Evolutionary conservation across 2,113 vertebrate species (phyloP).

Genomic region (Corythaixoides concolor): DNA sequence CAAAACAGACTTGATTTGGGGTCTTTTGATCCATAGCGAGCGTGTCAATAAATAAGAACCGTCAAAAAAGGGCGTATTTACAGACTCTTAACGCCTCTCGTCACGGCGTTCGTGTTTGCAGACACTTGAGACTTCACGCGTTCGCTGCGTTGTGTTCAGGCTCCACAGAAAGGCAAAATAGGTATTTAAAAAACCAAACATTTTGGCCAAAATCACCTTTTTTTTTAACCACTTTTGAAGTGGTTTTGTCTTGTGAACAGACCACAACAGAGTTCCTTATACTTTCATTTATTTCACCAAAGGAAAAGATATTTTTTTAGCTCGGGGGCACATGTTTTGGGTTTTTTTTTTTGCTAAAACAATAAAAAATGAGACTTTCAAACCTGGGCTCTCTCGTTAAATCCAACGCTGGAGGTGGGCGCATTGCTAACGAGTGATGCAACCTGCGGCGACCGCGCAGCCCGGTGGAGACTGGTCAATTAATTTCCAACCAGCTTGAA

Average conservation of each 20-base stretch:
- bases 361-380: not conserved
- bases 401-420: not conserved
- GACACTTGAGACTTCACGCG: fast-evolving
- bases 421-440: not conserved
- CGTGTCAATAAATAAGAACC: not conserved
- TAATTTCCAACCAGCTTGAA: not conserved
- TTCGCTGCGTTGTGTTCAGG: no score
- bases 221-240: not conserved
- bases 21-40: not conserved
- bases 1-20: fast-evolving
- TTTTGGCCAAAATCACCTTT: not conserved
- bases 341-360: not conserved
- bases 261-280: not conserved
- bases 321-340: not conserved
- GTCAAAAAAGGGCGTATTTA: fast-evolving
- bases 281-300: not conserved
- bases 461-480: not conserved
- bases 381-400: not conserved
- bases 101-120: not conserved
- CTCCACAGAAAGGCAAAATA: not conserved
- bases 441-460: not conserved
- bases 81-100: not conserved
- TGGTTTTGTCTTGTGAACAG: not conserved
- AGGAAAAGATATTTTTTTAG: not conserved
- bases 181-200: not conserved